phyloP scores from a whole-genome alignment of 2,113 vertebrate genomes.

The Tyrannus savana region DNA sequence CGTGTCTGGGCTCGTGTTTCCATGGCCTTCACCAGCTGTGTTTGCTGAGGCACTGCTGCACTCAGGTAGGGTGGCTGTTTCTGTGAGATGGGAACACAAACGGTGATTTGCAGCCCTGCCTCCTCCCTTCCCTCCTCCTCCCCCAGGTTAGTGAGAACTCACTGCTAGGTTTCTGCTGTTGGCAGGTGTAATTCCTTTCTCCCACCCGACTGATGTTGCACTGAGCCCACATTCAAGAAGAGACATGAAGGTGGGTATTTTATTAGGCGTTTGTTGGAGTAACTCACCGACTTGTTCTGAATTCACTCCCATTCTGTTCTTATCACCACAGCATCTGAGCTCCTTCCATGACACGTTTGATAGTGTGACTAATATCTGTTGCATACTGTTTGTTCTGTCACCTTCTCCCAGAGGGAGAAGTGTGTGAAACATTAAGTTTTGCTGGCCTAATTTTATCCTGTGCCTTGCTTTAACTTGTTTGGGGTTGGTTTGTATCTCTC shows the following conservation, averaged over 20 bases:
- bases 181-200: background rate
- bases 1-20: accelerated
- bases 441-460: conserved; percentile 50
- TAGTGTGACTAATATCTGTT: conserved; percentile 60
- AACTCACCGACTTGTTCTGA: background rate
- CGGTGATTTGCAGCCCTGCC: background rate
- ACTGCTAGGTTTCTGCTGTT: background rate
- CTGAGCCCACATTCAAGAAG: background rate
- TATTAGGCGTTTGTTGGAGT: background rate
- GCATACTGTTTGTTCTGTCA: conserved; percentile 65
- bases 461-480: background rate
- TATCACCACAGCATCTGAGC: conserved; percentile 18
- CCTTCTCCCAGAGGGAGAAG: conserved; percentile 39
- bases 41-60: background rate
- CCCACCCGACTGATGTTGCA: background rate
- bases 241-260: background rate
- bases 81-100: background rate
- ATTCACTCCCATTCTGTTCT: background rate
- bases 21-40: background rate
- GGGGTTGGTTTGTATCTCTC: background rate
- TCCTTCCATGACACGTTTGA: background rate
- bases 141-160: background rate
- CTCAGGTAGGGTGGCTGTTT: background rate
- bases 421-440: conserved; percentile 43
- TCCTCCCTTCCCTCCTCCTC: background rate